Conservation (phyloP, 1,140 invertebrate genomes). For the Drosophila sturtevanti region DNA sequence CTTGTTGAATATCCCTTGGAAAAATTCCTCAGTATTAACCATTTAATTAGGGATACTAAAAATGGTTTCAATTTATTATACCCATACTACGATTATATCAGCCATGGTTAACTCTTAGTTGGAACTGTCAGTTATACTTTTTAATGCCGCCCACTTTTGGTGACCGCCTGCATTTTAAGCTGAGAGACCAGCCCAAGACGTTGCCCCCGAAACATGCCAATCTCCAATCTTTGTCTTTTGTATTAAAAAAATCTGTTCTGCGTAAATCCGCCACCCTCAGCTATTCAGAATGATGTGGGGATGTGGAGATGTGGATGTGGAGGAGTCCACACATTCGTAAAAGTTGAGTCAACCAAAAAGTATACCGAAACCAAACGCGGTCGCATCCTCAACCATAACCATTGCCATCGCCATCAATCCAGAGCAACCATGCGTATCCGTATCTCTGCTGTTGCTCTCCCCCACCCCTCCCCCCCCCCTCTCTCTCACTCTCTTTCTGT, state of each 20-base stretch:
- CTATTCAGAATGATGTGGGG: conserved; percentile 27
- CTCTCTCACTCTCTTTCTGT: too few relatives aligned
- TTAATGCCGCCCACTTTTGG: background rate
- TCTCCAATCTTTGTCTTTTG: conserved; percentile 57
- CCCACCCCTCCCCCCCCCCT: too few relatives aligned
- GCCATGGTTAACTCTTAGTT: background rate
- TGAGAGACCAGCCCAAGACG: conserved; percentile 42
- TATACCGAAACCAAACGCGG: conserved; percentile 33
- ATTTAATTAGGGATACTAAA: background rate
- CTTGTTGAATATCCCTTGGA: too few relatives aligned
- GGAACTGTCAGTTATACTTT: conserved; percentile 4
- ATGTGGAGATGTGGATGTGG: background rate
- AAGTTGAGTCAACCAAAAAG: conserved; percentile 70
- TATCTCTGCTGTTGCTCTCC: conserved; percentile 55
- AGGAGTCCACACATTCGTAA: conserved; percentile 18
- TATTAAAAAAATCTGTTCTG: conserved; percentile 57
- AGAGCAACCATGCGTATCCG: conserved; percentile 74
- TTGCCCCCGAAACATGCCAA: conserved; percentile 29
- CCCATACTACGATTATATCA: background rate
- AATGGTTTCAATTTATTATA: background rate
- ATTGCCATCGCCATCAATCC: conserved; percentile 65
- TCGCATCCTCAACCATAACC: conserved; percentile 57
- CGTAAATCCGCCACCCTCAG: conserved; percentile 67
- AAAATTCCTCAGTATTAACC: too few relatives aligned
- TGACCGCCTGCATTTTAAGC: conserved; percentile 29